Conservation (phyloP, 2,888 invertebrate species). For the Aproaerema taeniolella region DNA sequence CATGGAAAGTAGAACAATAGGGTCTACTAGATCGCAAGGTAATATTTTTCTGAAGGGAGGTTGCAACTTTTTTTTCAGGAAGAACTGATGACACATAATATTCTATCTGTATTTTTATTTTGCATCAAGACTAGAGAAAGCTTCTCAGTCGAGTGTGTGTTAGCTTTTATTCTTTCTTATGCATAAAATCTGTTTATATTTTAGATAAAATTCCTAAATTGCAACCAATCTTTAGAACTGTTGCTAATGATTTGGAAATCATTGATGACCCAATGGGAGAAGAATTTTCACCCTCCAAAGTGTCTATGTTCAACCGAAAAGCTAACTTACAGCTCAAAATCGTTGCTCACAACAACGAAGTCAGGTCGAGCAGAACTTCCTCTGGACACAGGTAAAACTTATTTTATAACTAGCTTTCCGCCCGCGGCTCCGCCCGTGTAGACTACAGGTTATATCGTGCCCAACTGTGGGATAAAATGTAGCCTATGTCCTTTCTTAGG, state of each 20-base stretch:
- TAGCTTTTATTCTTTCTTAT: too few relatives aligned
- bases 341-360: constrained; percentile 58
- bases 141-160: too few relatives aligned
- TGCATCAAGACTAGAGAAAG: too few relatives aligned
- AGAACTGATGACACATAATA: too few relatives aligned
- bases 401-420: too few relatives aligned
- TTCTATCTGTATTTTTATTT: too few relatives aligned
- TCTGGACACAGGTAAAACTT: constrained; percentile 40
- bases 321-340: constrained; percentile 64
- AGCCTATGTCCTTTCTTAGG: too few relatives aligned
- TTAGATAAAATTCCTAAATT: constrained; percentile 32
- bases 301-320: constrained; percentile 41
- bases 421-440: too few relatives aligned
- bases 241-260: constrained; percentile 65
- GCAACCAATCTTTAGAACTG: constrained; percentile 62
- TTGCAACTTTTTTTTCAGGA: too few relatives aligned
- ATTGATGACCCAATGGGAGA: constrained; percentile 63
- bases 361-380: constrained; percentile 32
- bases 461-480: too few relatives aligned
- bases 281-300: constrained; percentile 33
- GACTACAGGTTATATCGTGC: too few relatives aligned
- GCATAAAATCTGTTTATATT: constrained; percentile 15
- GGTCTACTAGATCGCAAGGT: constrained; percentile 25
- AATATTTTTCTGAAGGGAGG: neutral
- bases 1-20: constrained; percentile 41